Base-by-base conservation (phyloP, 2,113 vertebrate species). In the Ardeotis arabs region DNA sequence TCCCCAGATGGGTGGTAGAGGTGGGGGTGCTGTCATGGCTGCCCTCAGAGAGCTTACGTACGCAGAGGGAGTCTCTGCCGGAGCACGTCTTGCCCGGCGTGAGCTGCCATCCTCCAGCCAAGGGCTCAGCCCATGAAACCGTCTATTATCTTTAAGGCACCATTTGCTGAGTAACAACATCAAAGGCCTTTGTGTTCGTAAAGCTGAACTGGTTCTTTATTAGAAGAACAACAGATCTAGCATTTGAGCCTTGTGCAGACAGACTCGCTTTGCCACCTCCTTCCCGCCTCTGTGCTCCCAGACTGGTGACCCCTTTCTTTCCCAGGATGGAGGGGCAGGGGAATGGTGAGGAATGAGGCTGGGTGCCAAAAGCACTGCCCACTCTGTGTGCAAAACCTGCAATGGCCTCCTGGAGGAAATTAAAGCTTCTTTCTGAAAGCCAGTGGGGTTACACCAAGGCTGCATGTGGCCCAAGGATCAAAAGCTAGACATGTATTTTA, bases 11-110 rank as follows among this genome's bases (percentile, higher is more conserved):
- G 8, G 60, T 63, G 55, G 80, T 27, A 67, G 52, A 37, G 35
- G 53, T 6, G 19, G 35, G 31, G 25, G 27, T 6, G 33, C 66
- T 72, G 62, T 49, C 2, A 3, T 6, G 28, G 69, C 39, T 60
- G 35, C 16, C 55, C 28, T 53, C 4, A 45, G 70, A 89, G 49
- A 89, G 49, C 22, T 67, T 11, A 9, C 1, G 1, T 7, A 6
- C 2, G 0, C 29, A 0, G 3, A 80, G 29, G 45, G 31, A 29
- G 55, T 31, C 29, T 60, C n/a, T 67, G 59, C 70, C 4, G 2
- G 29, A 53, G 35, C 53, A 78, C 0, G 1, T 50, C 52, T 84
- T 0, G 0, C 50, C 33, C 0, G 0, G 24, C 2, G 0, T 44
- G 41, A 74, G 56, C 73, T 74, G 67, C 41, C 78, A 25, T 8